A percentile compares a stretch with the other conserved stretches of the same genome.
These are phyloP conservation scores for Pseudomugil tenellus DNA, from an alignment of 2,797 vertebrate species.

Conservation along the genomic window DNA sequence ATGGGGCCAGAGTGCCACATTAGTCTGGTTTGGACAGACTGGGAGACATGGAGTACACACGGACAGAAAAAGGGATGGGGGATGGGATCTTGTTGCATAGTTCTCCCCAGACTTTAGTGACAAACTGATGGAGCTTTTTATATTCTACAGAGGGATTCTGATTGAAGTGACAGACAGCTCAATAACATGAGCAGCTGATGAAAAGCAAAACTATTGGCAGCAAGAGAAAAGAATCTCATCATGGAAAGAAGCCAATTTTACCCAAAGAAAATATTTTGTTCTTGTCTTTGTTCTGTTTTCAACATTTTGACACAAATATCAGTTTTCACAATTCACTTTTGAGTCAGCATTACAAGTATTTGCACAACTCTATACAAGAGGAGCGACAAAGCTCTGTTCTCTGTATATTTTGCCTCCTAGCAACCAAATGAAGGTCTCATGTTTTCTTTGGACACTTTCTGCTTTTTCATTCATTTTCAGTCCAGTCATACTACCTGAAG, in stretches of 20 bases:
- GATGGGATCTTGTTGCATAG: conserved; percentile 30
- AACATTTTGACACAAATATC: conserved; percentile 35
- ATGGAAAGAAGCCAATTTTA: conserved; percentile 10
- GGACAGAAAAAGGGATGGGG: conserved; percentile 3
- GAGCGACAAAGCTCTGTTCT: no score
- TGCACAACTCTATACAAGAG: no score
- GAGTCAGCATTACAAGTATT: no score
- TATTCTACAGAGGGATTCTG: conserved; percentile 12
- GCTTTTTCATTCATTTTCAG: no score
- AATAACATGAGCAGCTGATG: conserved; percentile 21
- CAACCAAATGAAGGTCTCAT: no score
- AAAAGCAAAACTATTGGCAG: conserved; percentile 17
- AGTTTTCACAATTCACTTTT: neutral
- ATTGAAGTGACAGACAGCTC: conserved; percentile 24
- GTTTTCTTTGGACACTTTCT: no score
- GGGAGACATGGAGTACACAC: conserved; percentile 25
- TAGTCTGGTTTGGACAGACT: conserved; percentile 68
- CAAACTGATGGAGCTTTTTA: conserved; percentile 51
- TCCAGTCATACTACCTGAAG: no score
- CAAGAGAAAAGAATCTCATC: neutral
- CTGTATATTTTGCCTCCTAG: no score
- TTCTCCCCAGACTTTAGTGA: conserved; percentile 45
- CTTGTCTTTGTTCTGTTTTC: conserved; percentile 18
- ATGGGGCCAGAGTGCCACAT: conserved; percentile 75
- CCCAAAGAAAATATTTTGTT: neutral